Evolutionary conservation across 2,113 vertebrate genomes (phyloP).

Genomic region (Megalops atlanticus): DNA sequence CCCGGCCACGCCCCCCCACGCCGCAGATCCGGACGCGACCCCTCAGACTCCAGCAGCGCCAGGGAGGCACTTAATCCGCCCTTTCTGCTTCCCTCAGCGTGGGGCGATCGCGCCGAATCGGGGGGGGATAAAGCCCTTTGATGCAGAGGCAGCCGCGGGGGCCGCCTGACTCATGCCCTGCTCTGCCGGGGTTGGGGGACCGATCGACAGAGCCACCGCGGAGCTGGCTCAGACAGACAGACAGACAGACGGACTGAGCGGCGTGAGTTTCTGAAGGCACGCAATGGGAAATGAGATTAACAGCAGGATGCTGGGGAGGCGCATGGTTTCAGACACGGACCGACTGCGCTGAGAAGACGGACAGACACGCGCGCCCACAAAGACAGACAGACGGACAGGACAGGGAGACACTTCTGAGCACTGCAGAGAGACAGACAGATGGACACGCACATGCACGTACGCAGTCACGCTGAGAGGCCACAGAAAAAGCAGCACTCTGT

Average conservation of each 20-base stretch:
- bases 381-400: background rate
- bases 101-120: too few relatives aligned
- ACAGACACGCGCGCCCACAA: background rate
- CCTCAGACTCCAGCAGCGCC: background rate
- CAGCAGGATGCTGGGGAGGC: too few relatives aligned
- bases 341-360: background rate
- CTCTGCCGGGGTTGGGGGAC: background rate
- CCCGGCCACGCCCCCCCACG: background rate
- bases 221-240: too few relatives aligned
- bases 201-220: too few relatives aligned
- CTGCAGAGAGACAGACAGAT: background rate
- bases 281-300: too few relatives aligned
- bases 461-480: background rate
- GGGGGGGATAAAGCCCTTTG: too few relatives aligned
- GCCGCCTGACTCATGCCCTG: background rate
- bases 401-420: too few relatives aligned
- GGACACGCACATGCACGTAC: background rate
- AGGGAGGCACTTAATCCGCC: too few relatives aligned
- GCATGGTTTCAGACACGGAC: background rate
- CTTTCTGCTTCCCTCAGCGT: too few relatives aligned
- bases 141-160: too few relatives aligned
- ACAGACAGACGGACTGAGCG: too few relatives aligned
- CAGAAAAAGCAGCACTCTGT: background rate
- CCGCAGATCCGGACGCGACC: background rate
- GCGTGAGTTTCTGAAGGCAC: too few relatives aligned